Conservation (phyloP, 2,113 vertebrate genomes). For the Myiozetetes cayanensis region DNA sequence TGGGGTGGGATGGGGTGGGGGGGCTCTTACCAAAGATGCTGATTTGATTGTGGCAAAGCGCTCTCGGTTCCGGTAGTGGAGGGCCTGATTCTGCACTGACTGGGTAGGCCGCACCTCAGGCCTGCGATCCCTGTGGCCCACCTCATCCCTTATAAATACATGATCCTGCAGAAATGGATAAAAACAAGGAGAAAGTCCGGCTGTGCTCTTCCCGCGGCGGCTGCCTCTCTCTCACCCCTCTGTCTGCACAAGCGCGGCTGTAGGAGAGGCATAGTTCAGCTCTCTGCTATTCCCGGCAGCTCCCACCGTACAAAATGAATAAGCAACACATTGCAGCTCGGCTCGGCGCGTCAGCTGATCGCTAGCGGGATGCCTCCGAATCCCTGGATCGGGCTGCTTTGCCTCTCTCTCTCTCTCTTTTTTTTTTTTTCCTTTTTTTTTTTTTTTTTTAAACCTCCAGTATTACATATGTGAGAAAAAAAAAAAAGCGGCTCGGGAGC, state of each 20-base stretch:
- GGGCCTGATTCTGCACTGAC: constrained; percentile 90
- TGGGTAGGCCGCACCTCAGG: constrained; percentile 88
- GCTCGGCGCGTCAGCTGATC: constrained; percentile 82
- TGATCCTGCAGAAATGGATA: constrained; percentile 92
- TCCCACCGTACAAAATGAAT: constrained; percentile 81
- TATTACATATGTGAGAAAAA: constrained; percentile 72
- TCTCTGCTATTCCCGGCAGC: constrained; percentile 83
- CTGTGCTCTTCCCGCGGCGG: constrained; percentile 79
- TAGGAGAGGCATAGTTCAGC: constrained; percentile 87
- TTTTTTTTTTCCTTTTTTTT: neutral
- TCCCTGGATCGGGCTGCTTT: constrained; percentile 63
- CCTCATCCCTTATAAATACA: constrained; percentile 95
- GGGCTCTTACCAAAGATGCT: constrained; percentile 91
- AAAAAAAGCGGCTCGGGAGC: constrained; percentile 53
- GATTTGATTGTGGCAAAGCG: constrained; percentile 99
- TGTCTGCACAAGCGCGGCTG: constrained; percentile 82
- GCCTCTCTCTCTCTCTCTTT: neutral
- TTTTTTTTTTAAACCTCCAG: constrained; percentile 57
- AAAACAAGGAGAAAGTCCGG: constrained; percentile 90
- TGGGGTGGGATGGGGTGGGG: neutral
- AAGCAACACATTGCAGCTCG: constrained; percentile 83
- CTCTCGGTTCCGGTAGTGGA: constrained; percentile 94
- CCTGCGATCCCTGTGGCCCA: constrained; percentile 88
- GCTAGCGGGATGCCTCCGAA: constrained; percentile 77
- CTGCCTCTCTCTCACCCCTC: constrained; percentile 80